phyloP scores from a whole-genome alignment of 2,888 invertebrate species.

The Boloria euphrosyne region DNA sequence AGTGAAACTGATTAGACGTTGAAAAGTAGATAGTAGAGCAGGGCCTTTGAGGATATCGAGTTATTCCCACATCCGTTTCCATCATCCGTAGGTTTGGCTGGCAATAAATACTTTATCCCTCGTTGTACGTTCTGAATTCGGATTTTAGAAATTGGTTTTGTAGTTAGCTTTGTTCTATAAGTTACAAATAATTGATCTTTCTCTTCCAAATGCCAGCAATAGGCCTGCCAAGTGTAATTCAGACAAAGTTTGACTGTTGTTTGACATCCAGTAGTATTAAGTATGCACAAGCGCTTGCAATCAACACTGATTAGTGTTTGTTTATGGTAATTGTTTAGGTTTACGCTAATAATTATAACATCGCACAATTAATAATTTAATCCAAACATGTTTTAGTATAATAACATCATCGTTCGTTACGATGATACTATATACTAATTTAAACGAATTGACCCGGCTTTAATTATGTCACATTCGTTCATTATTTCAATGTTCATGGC shows the following conservation, averaged over 20 bases:
- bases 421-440: constrained; percentile 7
- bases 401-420: neutral
- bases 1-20: constrained; percentile 28
- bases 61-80: constrained; percentile 32
- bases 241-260: too few relatives aligned
- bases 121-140: constrained; percentile 25
- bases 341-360: neutral
- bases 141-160: constrained; percentile 21
- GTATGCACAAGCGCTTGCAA: too few relatives aligned
- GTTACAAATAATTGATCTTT: neutral
- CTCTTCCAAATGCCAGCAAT: too few relatives aligned
- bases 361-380: neutral
- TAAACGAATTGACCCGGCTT: constrained; percentile 29
- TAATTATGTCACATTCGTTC: constrained; percentile 36
- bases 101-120: constrained; percentile 29
- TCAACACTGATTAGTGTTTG: too few relatives aligned
- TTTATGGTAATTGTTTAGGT: neutral
- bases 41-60: constrained; percentile 30
- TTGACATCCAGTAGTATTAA: too few relatives aligned
- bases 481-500: constrained; percentile 30
- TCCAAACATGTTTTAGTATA: constrained; percentile 2
- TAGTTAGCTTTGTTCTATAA: constrained; percentile 8
- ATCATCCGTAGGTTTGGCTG: constrained; percentile 17
- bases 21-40: constrained; percentile 16
- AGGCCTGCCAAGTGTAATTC: too few relatives aligned